These are phyloP conservation scores for Luffia ferchaultella DNA, from an alignment of 2,888 invertebrate genomes.

Conservation along the genomic window DNA sequence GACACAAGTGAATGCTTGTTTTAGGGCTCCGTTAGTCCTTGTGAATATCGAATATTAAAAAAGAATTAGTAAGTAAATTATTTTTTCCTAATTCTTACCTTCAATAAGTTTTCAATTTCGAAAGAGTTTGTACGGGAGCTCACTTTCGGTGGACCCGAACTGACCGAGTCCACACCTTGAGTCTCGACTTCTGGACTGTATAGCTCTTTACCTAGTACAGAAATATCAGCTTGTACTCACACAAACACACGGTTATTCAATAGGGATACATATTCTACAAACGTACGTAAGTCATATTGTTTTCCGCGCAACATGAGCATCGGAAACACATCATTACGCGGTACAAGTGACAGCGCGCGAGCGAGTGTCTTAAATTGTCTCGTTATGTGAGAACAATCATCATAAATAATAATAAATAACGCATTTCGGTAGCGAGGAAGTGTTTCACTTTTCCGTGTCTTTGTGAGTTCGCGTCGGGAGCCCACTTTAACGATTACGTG, in stretches of 20 bases:
- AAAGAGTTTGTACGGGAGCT: slow-evolving; percentile 89
- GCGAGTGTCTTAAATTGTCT: slow-evolving; percentile 18
- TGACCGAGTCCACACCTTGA: slow-evolving; percentile 39
- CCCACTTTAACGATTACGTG: neutral
- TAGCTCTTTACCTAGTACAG: slow-evolving; percentile 72
- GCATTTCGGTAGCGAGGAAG: neutral
- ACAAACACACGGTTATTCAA: too few relatives aligned
- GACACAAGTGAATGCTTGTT: too few relatives aligned
- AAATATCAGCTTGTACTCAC: too few relatives aligned
- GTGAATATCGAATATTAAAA: too few relatives aligned
- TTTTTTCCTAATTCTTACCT: too few relatives aligned
- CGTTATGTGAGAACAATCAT: slow-evolving; percentile 30
- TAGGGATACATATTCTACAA: too few relatives aligned
- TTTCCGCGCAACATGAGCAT: neutral
- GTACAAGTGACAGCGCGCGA: slow-evolving; percentile 16
- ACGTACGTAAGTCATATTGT: neutral
- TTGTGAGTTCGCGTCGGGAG: slow-evolving; percentile 10
- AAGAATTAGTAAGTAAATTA: too few relatives aligned
- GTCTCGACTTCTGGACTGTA: slow-evolving; percentile 70
- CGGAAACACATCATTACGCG: slow-evolving; percentile 5
- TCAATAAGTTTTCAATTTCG: slow-evolving; percentile 94
- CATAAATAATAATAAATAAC: slow-evolving; percentile 31
- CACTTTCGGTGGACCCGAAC: slow-evolving; percentile 65
- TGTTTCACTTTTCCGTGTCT: slow-evolving; percentile 25
- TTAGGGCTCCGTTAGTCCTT: too few relatives aligned